These are phyloP conservation scores for Mactromeris polynyma DNA, from an alignment of 2,888 invertebrate species.

Conservation along the genomic window DNA sequence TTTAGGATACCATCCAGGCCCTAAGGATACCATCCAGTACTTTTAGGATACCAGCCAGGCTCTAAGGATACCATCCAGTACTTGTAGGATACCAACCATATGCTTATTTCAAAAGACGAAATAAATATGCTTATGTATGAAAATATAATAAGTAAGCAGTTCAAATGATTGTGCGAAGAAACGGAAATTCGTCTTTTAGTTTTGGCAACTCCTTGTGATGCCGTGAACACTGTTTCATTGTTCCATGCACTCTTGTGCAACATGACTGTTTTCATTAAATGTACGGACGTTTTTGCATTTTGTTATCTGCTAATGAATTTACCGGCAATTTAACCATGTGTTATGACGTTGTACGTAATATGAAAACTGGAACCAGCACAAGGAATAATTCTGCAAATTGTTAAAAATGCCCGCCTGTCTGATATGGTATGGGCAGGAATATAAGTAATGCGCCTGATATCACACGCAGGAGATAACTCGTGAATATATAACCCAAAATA, in stretches of 20 bases:
- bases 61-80: too few species aligned
- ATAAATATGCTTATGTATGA: too few species aligned
- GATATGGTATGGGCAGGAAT: background rate
- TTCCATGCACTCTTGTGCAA: background rate
- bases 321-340: background rate
- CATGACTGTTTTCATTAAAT: background rate
- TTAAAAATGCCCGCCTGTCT: background rate
- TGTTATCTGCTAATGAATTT: background rate
- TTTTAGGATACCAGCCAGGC: too few species aligned
- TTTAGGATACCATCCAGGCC: too few species aligned
- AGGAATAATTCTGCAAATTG: background rate
- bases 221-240: background rate
- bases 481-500: constrained; percentile 1
- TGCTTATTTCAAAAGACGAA: too few species aligned
- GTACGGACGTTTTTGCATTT: background rate
- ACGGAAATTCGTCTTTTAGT: background rate
- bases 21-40: too few species aligned
- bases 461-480: constrained; percentile 3
- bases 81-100: too few species aligned
- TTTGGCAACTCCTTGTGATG: background rate
- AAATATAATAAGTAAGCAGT: too few species aligned
- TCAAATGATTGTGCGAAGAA: too few species aligned
- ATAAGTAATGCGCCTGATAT: constrained; percentile 26
- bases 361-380: constrained; percentile 11
- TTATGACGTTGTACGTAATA: background rate